A percentile compares a stretch with the other conserved stretches of the same genome.
Evolutionary conservation across 92 coral and sea anemone genomes (phyloP).

Genomic region (Zoanthus sociatus): DNA sequence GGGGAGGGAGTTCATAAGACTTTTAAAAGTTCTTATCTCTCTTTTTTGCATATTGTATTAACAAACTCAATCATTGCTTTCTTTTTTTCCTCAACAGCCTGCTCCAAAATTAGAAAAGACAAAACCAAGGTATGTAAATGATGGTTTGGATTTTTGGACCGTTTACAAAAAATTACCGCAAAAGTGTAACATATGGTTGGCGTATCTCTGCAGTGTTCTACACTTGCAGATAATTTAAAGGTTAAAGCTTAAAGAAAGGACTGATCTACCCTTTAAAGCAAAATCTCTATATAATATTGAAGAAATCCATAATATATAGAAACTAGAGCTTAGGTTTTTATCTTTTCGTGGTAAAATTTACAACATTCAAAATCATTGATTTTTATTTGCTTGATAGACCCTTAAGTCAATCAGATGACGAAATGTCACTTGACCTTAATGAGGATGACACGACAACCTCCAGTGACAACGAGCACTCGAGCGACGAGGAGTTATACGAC

Average conservation of each 20-base stretch:
- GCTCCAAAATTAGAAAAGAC: constrained; percentile 26
- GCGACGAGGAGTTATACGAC: constrained; percentile 65
- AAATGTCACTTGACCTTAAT: constrained; percentile 44
- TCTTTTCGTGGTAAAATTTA: neutral
- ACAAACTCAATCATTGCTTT: neutral
- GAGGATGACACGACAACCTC: constrained; percentile 79
- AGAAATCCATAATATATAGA: neutral
- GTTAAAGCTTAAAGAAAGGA: too few relatives aligned
- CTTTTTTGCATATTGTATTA: neutral
- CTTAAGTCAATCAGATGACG: constrained; percentile 34
- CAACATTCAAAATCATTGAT: too few relatives aligned
- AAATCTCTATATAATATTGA: too few relatives aligned
- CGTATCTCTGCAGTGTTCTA: too few relatives aligned
- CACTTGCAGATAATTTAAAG: too few relatives aligned
- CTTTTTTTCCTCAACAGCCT: neutral
- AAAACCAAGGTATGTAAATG: constrained; percentile 26
- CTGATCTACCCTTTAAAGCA: too few relatives aligned
- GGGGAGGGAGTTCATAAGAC: too few relatives aligned
- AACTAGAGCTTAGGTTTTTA: neutral
- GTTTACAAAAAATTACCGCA: too few relatives aligned
- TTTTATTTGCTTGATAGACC: neutral
- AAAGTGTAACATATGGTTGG: too few relatives aligned
- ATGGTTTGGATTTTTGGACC: neutral
- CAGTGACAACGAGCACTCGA: constrained; percentile 66
- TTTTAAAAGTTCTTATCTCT: neutral